These are phyloP conservation scores for Amphilophus citrinellus DNA, from an alignment of 2,113 vertebrate species.

Conservation along the genomic window DNA sequence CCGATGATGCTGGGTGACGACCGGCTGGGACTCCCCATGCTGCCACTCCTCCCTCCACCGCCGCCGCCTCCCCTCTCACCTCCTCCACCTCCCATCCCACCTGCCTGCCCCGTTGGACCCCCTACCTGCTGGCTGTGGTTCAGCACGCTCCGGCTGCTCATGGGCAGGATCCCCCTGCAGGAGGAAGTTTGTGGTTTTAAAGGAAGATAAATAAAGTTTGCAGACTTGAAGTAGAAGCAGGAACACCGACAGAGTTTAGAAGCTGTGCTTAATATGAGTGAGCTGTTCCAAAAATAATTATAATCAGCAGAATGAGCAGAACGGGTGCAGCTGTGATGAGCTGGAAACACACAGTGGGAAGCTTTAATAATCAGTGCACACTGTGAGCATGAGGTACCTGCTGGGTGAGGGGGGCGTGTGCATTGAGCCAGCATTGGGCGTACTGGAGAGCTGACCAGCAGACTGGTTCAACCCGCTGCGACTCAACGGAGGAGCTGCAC, in stretches of 20 bases:
- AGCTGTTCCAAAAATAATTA: too few species aligned
- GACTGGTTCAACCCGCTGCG: slow-evolving; percentile 91
- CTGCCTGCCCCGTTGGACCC: slow-evolving; percentile 84
- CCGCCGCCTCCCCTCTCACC: slow-evolving; percentile 49
- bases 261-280: too few species aligned
- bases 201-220: neutral
- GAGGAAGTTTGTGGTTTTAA: neutral
- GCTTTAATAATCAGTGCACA: neutral
- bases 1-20: slow-evolving; percentile 99
- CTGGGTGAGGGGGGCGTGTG: slow-evolving; percentile 98
- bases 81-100: slow-evolving; percentile 87
- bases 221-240: neutral
- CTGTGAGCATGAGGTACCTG: slow-evolving; percentile 83
- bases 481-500: slow-evolving; percentile 92
- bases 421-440: slow-evolving; percentile 95
- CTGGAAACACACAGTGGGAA: too few species aligned
- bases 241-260: neutral
- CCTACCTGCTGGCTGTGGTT: slow-evolving; percentile 93
- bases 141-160: slow-evolving; percentile 97
- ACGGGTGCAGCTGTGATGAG: too few species aligned
- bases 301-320: too few species aligned
- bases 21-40: slow-evolving; percentile 98
- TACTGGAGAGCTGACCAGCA: slow-evolving; percentile 93
- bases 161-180: slow-evolving; percentile 94
- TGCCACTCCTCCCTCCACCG: slow-evolving; percentile 86